Percentiles rank a stretch among this genome's conserved stretches.
phyloP scores from a whole-genome alignment of 2,797 vertebrate genomes.

The Somateria mollissima region DNA sequence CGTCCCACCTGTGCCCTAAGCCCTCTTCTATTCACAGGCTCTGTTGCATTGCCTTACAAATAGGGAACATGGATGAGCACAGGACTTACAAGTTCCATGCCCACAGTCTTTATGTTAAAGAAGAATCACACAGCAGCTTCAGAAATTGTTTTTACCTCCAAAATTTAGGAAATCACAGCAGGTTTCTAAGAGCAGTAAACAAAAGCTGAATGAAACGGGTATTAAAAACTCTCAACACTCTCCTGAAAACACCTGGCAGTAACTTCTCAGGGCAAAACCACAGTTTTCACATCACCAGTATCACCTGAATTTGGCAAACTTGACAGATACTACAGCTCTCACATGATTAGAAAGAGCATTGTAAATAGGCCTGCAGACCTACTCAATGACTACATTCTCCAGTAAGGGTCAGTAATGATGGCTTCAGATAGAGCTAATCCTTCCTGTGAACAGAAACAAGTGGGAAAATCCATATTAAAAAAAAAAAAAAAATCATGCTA shows the following conservation, averaged over 20 bases:
- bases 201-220: background rate
- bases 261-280: background rate
- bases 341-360: background rate
- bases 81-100: background rate
- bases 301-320: background rate
- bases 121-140: background rate
- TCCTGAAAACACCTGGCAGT: background rate
- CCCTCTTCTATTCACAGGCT: background rate
- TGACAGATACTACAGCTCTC: background rate
- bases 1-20: background rate
- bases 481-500: background rate
- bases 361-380: background rate
- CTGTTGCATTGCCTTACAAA: background rate
- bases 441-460: background rate
- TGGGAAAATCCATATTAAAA: background rate
- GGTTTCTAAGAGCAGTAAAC: background rate
- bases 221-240: background rate
- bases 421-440: background rate
- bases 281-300: background rate
- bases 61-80: rapidly evolving
- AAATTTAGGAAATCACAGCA: background rate
- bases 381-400: background rate
- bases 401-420: rapidly evolving
- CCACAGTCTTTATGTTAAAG: background rate
- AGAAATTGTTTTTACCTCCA: background rate